phyloP scores from a whole-genome alignment of 1,140 invertebrate genomes.

The Drosophila ambigua region DNA sequence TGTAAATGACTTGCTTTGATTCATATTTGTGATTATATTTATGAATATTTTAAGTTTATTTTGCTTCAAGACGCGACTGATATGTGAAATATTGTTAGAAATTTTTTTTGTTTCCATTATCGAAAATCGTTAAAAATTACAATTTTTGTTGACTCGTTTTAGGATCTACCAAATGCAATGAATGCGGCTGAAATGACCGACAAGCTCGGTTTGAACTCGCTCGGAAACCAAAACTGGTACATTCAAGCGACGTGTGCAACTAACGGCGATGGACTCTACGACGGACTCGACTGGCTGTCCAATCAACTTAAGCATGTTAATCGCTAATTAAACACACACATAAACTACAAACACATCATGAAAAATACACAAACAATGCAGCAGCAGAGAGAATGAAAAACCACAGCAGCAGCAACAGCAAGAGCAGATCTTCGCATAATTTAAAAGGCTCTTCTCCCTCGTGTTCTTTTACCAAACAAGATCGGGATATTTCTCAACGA shows the following conservation, averaged over 20 bases:
- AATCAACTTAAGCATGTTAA: conserved; percentile 94
- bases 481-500: conserved; percentile 14
- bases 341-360: conserved; percentile 39
- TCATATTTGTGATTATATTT: too few relatives aligned
- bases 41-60: too few relatives aligned
- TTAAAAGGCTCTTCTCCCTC: conserved; percentile 24
- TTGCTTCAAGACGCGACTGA: too few relatives aligned
- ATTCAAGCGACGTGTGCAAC: conserved; percentile 99
- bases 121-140: not conserved
- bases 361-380: conserved; percentile 29
- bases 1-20: too few relatives aligned
- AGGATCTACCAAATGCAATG: conserved; percentile 99
- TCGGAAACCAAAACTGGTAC: conserved; percentile 98
- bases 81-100: too few relatives aligned
- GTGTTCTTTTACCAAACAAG: conserved; percentile 36
- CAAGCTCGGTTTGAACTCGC: conserved; percentile 96
- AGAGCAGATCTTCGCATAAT: conserved; percentile 45
- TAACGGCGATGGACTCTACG: conserved; percentile 98
- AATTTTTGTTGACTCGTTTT: conserved; percentile 28
- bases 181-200: conserved; percentile 98
- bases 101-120: not conserved
- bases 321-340: conserved; percentile 86
- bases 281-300: conserved; percentile 99
- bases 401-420: conserved; percentile 26
- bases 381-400: conserved; percentile 19